phyloP scores from a whole-genome alignment of 2,888 invertebrate genomes.

The Aleiodes leptofemur region DNA sequence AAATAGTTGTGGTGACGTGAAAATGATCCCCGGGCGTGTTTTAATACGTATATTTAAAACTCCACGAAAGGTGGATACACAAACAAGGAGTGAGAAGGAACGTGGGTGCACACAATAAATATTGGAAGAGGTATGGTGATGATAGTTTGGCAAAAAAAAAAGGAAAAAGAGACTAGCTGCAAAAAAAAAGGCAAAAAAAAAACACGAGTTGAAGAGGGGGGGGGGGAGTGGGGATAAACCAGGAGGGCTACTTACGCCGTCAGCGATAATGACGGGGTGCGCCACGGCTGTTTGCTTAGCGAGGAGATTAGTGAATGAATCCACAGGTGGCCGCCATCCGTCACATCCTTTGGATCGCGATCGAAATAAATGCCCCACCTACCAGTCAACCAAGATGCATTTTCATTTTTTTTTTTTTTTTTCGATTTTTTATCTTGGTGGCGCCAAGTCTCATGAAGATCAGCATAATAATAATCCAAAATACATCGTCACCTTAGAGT shows the following conservation, averaged over 20 bases:
- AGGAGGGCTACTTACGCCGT: constrained; percentile 73
- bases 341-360: constrained; percentile 65
- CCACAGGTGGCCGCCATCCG: constrained; percentile 76
- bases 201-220: constrained; percentile 31
- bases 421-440: background rate
- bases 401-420: constrained; percentile 11
- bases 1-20: constrained; percentile 62
- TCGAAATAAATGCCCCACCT: constrained; percentile 32
- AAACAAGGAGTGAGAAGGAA: constrained; percentile 26
- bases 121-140: constrained; percentile 35
- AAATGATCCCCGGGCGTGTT: constrained; percentile 58
- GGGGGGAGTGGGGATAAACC: constrained; percentile 52
- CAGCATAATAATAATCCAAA: background rate
- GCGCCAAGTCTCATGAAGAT: constrained; percentile 1
- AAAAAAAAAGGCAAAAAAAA: constrained; percentile 19
- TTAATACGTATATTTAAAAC: constrained; percentile 62
- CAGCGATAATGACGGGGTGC: constrained; percentile 75
- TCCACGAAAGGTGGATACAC: constrained; percentile 41
- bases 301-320: constrained; percentile 75
- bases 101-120: constrained; percentile 44
- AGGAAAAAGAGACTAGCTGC: background rate
- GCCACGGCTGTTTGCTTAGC: constrained; percentile 75
- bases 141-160: constrained; percentile 30
- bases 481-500: too few species aligned
- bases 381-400: constrained; percentile 1